These are phyloP conservation scores for Enteromius trimaculatus DNA, from an alignment of 2,797 vertebrate species.

Conservation along the genomic window DNA sequence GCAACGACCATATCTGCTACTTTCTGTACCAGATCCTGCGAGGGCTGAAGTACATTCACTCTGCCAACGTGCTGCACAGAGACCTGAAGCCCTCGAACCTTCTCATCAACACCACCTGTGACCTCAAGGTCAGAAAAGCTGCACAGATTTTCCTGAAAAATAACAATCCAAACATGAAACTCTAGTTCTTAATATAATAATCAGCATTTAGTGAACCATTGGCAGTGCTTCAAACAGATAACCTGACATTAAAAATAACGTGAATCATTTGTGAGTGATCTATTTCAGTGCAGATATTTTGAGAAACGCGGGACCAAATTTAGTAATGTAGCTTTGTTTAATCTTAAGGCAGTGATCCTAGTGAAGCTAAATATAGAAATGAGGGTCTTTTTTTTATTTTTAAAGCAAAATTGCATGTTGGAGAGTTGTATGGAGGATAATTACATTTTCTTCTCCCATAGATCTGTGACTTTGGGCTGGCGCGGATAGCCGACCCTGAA, in stretches of 20 bases:
- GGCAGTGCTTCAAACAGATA: neutral
- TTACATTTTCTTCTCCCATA: slow-evolving; percentile 58
- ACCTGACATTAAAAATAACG: neutral
- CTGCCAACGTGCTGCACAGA: slow-evolving; percentile 93
- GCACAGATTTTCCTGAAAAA: neutral
- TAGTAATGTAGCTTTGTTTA: slow-evolving; percentile 9
- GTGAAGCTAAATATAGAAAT: neutral
- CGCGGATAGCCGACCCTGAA: slow-evolving; percentile 89
- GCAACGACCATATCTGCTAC: slow-evolving; percentile 93
- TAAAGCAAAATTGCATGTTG: neutral
- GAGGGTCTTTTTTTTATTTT: neutral
- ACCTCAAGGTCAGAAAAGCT: slow-evolving; percentile 84
- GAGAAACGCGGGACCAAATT: slow-evolving; percentile 8
- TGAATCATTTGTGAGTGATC: neutral
- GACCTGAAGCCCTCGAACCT: slow-evolving; percentile 96
- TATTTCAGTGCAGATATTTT: slow-evolving; percentile 15
- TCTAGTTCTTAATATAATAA: neutral
- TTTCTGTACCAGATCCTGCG: slow-evolving; percentile 95
- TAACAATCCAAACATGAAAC: neutral
- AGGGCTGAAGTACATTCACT: slow-evolving; percentile 96
- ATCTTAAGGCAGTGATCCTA: neutral
- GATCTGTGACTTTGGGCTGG: slow-evolving; percentile 95
- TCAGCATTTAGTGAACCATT: neutral
- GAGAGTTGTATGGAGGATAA: neutral
- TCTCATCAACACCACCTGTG: slow-evolving; percentile 95